Percentiles rank a stretch among this genome's conserved stretches.
phyloP scores from a whole-genome alignment of 2,888 invertebrate species.

The Anarsia innoxiella region DNA sequence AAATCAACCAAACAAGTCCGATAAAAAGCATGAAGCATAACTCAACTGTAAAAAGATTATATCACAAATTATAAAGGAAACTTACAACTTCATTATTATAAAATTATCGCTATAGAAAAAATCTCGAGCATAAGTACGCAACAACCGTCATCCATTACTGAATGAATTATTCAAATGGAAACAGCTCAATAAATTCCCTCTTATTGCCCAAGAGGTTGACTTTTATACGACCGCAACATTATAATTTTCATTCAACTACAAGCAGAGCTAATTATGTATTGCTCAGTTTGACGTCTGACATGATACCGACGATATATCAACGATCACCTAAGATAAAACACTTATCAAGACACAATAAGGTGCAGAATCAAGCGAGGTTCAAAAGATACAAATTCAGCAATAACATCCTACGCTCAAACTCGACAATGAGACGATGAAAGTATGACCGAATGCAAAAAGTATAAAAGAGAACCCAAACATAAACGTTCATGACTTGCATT shows the following conservation, averaged over 20 bases:
- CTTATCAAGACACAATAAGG: slow-evolving; percentile 29
- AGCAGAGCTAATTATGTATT: slow-evolving; percentile 11
- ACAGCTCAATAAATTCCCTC: slow-evolving; percentile 20
- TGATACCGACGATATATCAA: slow-evolving; percentile 4
- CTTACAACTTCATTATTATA: slow-evolving; percentile 5
- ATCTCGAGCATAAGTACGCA: slow-evolving; percentile 6
- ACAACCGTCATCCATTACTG: slow-evolving; percentile 10
- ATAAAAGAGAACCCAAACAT: slow-evolving; percentile 47
- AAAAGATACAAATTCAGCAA: slow-evolving; percentile 21
- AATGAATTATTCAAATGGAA: slow-evolving; percentile 14
- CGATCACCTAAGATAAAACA: slow-evolving; percentile 14
- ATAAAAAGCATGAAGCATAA: too few relatives aligned
- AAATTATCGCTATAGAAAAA: slow-evolving; percentile 6
- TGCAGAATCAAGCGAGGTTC: slow-evolving; percentile 30
- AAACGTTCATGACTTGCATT: slow-evolving; percentile 59
- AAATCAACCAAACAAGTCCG: too few relatives aligned
- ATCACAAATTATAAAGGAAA: too few relatives aligned
- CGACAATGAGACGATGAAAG: slow-evolving; percentile 50
- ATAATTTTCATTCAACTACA: slow-evolving; percentile 17
- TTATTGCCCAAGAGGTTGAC: slow-evolving; percentile 15
- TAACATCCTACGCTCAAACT: slow-evolving; percentile 48
- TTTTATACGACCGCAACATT: slow-evolving; percentile 16
- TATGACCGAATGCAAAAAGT: slow-evolving; percentile 39
- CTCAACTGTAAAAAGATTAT: too few relatives aligned
- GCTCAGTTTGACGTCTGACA: slow-evolving; percentile 7